Base-by-base conservation (phyloP, 2,113 vertebrate genomes). In the Plecotus auritus region DNA sequence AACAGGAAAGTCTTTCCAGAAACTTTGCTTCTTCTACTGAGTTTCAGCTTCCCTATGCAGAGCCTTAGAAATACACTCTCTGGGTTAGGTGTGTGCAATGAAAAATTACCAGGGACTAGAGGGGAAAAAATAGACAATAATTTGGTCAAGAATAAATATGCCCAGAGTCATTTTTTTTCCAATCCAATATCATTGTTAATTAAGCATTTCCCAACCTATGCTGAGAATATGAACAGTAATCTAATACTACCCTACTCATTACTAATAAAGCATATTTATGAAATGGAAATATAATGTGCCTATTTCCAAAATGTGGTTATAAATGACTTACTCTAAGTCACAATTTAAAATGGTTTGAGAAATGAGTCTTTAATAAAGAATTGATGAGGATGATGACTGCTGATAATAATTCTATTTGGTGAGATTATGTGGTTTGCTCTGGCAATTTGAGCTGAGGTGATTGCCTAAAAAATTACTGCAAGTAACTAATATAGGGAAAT, bases 221-320 rank as follows among this genome's bases (percentile, higher is more conserved):
- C 95, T 51, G 91, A 97, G 96, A 95, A 82, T 94, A 88, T 67
- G 77, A 96, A 91, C 42, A 95, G 91, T 78, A 95, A 96, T 93
- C 89, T 92, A 85, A 96, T 83, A 93, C 88, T 93, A 45, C 54
- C 76, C 93, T 70, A 89, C 88, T 97, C 91, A 95, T 97, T 91
- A 95, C 96, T 95, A 96, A 97, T 97, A 96, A 97, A 95, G 96
- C 93, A 88, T 97, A 96, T 97, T 97, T 96, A 96, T 96, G 96
- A 97, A 97, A 95, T 94, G 94, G 96, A 95, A 97, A 86, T 93
- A 84, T 94, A 97, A 96, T 94, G 93, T 97, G 94, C 95, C 95
- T 93, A 78, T 94, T 96, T 93, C 93, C 80, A 96, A 97, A 97
- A 97, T 93, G 96, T 89, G 66, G 95, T 96, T 96, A 96, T 95